A percentile compares a stretch with the other conserved stretches of the same genome.
These are phyloP conservation scores for Montipora efflorescens DNA, from an alignment of 64 coral and sea anemone species.

Conservation along the genomic window DNA sequence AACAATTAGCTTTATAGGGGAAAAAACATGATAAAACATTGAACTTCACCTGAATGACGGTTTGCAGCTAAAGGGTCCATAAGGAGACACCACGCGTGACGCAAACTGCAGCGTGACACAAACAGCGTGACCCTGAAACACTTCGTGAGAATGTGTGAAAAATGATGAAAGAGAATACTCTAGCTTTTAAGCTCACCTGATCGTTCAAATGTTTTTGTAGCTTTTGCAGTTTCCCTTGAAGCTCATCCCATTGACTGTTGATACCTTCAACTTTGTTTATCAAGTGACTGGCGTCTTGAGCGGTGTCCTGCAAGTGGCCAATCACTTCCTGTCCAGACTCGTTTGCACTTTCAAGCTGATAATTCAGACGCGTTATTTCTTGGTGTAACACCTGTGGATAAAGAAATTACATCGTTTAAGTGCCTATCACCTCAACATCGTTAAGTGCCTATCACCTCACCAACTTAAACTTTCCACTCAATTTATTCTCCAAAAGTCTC, in stretches of 20 bases:
- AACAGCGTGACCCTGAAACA: slow-evolving; percentile 16
- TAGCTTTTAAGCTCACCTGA: neutral
- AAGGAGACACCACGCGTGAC: neutral
- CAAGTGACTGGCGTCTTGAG: slow-evolving; percentile 63
- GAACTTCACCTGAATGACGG: neutral
- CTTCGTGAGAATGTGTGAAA: neutral
- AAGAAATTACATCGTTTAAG: too few relatives aligned
- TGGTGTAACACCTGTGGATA: slow-evolving; percentile 39
- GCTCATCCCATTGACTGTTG: slow-evolving; percentile 59
- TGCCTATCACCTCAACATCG: too few relatives aligned
- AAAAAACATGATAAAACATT: neutral
- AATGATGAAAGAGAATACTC: neutral
- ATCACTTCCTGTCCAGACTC: slow-evolving; percentile 68
- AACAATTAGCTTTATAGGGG: neutral
- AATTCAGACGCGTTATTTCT: slow-evolving; percentile 43
- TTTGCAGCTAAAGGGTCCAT: neutral
- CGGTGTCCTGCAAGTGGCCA: slow-evolving; percentile 49
- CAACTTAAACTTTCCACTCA: too few relatives aligned
- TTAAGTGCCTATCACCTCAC: too few relatives aligned
- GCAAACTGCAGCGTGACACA: neutral
- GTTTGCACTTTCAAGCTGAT: slow-evolving; percentile 41
- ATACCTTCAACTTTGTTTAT: slow-evolving; percentile 48
- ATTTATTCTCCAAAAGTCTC: too few relatives aligned
- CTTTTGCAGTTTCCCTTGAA: slow-evolving; percentile 67
- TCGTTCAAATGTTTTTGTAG: slow-evolving; percentile 11